A percentile compares a stretch with the other conserved stretches of the same genome.
phyloP scores from a whole-genome alignment of 2,113 vertebrate species.

The Sinocyclocheilus grahami region DNA sequence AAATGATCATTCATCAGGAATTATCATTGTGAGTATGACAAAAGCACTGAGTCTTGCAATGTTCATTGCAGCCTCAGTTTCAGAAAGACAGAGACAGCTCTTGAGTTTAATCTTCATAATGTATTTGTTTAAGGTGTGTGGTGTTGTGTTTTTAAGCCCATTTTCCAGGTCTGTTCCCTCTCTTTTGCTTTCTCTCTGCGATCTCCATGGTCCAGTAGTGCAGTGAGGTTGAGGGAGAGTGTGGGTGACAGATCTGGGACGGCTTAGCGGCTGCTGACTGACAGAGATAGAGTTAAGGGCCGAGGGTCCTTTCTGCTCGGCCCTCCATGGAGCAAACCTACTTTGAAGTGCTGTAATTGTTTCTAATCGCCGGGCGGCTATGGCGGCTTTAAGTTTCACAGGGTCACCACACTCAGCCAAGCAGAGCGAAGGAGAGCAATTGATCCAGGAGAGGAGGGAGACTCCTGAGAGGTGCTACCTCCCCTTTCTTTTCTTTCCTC shows the following conservation, averaged over 20 bases:
- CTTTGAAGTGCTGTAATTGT: slow-evolving; percentile 77
- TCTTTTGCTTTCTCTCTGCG: slow-evolving; percentile 3
- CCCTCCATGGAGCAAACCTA: slow-evolving; percentile 74
- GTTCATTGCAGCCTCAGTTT: not conserved
- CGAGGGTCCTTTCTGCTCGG: slow-evolving; percentile 41
- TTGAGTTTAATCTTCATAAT: not conserved
- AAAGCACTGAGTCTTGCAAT: not conserved
- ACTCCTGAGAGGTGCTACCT: slow-evolving; percentile 35
- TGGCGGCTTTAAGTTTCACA: slow-evolving; percentile 61
- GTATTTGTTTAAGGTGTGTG: not conserved
- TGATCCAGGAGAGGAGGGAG: slow-evolving; percentile 51
- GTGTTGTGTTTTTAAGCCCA: slow-evolving; percentile 6
- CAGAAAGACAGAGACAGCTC: not conserved
- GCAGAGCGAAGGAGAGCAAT: slow-evolving; percentile 52
- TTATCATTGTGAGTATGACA: too few species aligned
- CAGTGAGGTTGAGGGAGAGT: slow-evolving; percentile 43
- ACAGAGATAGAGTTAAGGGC: slow-evolving; percentile 62
- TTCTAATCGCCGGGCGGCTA: slow-evolving; percentile 75
- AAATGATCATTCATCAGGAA: not conserved
- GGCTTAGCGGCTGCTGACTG: slow-evolving; percentile 70
- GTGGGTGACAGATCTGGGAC: slow-evolving; percentile 80
- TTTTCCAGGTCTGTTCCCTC: slow-evolving; percentile 5
- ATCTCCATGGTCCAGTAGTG: slow-evolving; percentile 46
- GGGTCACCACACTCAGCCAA: slow-evolving; percentile 55
- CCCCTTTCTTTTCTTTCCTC: not conserved